These are phyloP conservation scores for Desmophyllum pertusum DNA, from an alignment of 92 coral and sea anemone species.

Conservation along the genomic window DNA sequence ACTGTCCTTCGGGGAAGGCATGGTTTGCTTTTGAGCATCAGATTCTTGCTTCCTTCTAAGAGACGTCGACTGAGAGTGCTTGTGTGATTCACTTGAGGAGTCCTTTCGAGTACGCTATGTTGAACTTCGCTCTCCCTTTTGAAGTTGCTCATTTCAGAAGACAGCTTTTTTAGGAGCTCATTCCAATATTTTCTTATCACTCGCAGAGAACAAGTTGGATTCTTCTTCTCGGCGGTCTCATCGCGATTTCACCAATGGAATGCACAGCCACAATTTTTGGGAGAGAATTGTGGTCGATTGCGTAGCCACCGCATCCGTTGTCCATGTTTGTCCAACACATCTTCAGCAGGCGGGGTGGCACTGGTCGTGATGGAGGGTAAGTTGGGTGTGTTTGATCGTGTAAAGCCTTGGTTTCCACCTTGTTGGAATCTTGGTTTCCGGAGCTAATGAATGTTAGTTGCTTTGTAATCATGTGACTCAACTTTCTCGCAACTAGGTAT, in stretches of 20 bases:
- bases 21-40: neutral
- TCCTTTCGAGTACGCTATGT: neutral
- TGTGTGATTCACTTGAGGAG: neutral
- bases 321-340: neutral
- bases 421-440: neutral
- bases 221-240: neutral
- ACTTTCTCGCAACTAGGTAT: neutral
- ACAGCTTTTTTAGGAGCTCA: neutral
- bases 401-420: neutral
- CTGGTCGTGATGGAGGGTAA: neutral
- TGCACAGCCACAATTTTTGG: constrained; percentile 90
- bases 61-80: neutral
- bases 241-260: constrained; percentile 62
- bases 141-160: neutral
- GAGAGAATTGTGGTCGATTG: constrained; percentile 73
- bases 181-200: constrained; percentile 16
- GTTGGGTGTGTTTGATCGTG: neutral
- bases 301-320: constrained; percentile 70
- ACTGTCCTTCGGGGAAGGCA: neutral
- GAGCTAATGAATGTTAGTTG: neutral
- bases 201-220: neutral
- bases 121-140: neutral
- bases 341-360: constrained; percentile 22
- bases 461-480: neutral
- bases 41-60: neutral